Base-by-base conservation (phyloP, 2,113 vertebrate species). In the Malurus elegans region DNA sequence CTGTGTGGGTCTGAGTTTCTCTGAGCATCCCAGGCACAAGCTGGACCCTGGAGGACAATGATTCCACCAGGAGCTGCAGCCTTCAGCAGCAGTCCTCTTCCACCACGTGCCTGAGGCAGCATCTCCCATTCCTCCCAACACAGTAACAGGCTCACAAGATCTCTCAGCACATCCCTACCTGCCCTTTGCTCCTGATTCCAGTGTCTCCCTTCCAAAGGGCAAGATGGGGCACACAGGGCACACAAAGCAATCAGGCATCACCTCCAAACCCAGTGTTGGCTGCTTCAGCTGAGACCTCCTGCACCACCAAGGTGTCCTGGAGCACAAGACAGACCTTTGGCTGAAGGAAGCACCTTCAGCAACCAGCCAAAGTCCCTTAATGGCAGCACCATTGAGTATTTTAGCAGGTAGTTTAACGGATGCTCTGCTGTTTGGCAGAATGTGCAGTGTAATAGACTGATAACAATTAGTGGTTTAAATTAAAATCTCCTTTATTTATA, bases 131-230 rank as follows among this genome's bases (percentile, higher is more conserved):
- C 60, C 38, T 53, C 38, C n/a, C 6, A 3, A 6, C 1, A 1
- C 28, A 54, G 34, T 3, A 64, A 54, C 18, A 40, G 75, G 67
- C 42, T 61, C 26, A 4, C 48, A 2, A 53, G 14, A 24, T 69
- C 45, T 61, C 61, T 6, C 2, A 10, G 44, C 61, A 75, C 4
- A 4, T 7, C 31, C 24, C 66, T 85, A 66, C 61, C 45, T 2
- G 1, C 34, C 18, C 66, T 69, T 83, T 7, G 4, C 8, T 26
- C 23, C 31, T 0, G 1, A 3, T 1, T 1, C 7, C 20, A 18
- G 17, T 32, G 38, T 45, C 9, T 21, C 18, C 40, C 31, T 48
- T 21, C 18, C 36, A 17, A 21, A 45, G 3, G 8, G 53, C 54
- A 42, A 79, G 42, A 28, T 1, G 18, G 36, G 42, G 51, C 36